A percentile compares a stretch with the other conserved stretches of the same genome.
phyloP scores from a whole-genome alignment of 1,140 invertebrate genomes.

The Macrostomum lignano region DNA sequence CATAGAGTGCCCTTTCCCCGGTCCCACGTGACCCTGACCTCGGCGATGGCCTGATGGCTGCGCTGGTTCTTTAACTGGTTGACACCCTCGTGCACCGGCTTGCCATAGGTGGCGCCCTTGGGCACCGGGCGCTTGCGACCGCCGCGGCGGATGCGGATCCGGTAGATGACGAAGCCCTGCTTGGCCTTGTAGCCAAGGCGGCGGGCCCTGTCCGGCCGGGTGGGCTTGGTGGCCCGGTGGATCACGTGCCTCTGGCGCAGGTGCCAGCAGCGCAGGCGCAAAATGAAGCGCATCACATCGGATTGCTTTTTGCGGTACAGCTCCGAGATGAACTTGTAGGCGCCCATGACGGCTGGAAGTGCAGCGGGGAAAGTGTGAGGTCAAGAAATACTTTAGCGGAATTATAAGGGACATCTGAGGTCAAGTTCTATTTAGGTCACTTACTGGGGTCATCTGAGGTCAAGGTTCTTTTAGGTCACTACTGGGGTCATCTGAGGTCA shows the following conservation, averaged over 20 bases:
- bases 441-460: too few species aligned
- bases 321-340: constrained; percentile 39
- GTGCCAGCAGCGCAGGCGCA: constrained; percentile 79
- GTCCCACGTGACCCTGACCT: too few species aligned
- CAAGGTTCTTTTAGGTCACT: too few species aligned
- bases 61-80: constrained; percentile 83
- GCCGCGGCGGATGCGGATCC: constrained; percentile 83
- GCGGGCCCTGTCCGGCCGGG: constrained; percentile 88
- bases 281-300: constrained; percentile 27
- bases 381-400: too few species aligned
- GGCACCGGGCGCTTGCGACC: constrained; percentile 87
- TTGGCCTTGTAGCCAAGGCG: constrained; percentile 83
- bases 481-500: too few species aligned
- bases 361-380: too few species aligned
- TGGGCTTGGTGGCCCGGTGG: constrained; percentile 67
- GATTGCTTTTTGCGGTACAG: constrained; percentile 95
- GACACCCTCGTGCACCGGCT: constrained; percentile 91
- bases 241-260: constrained; percentile 78
- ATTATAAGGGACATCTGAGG: too few species aligned
- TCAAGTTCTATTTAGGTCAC: too few species aligned
- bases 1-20: too few species aligned
- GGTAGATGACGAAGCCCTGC: constrained; percentile 88
- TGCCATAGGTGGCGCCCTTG: constrained; percentile 91
- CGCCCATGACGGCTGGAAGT: too few species aligned
- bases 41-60: constrained; percentile 77